These are phyloP conservation scores for Drosophila stalkeri DNA, from an alignment of 2,888 invertebrate species.

Conservation along the genomic window DNA sequence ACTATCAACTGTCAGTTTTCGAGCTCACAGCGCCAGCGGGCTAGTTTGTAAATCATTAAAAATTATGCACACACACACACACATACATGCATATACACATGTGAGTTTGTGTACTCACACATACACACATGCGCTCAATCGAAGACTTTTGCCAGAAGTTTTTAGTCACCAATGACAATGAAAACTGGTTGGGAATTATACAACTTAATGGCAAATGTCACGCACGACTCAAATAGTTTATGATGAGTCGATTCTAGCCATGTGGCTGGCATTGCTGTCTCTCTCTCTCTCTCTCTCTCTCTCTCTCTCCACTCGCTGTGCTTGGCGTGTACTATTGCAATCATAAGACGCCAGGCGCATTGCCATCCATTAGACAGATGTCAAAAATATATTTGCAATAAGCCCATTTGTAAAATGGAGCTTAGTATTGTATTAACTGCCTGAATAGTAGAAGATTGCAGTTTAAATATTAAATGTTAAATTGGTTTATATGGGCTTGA, in stretches of 20 bases:
- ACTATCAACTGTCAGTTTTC: slow-evolving; percentile 83
- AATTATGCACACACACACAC: slow-evolving; percentile 80
- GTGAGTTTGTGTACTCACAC: slow-evolving; percentile 52
- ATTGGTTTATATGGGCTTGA: neutral
- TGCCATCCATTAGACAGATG: neutral
- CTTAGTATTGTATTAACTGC: too few relatives aligned
- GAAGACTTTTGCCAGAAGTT: slow-evolving; percentile 50
- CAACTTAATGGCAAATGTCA: slow-evolving; percentile 84
- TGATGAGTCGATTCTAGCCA: slow-evolving; percentile 32
- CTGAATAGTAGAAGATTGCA: too few relatives aligned
- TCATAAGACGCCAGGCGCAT: neutral
- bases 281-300: too few relatives aligned
- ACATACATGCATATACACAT: neutral
- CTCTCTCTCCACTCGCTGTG: neutral
- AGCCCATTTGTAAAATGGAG: neutral
- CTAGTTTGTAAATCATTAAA: slow-evolving; percentile 82
- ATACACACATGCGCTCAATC: slow-evolving; percentile 53
- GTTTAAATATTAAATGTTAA: neutral
- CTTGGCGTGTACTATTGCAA: slow-evolving; percentile 22
- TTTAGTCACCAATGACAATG: slow-evolving; percentile 62
- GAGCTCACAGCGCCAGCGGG: slow-evolving; percentile 68
- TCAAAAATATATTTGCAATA: neutral
- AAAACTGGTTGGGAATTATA: slow-evolving; percentile 77
- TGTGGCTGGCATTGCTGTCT: neutral
- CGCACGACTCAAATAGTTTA: slow-evolving; percentile 69